Evolutionary conservation across 2,797 vertebrate species (phyloP), one percentile per base, ranked within the genome.

Genomic region (Myripristis jacobus): DNA sequence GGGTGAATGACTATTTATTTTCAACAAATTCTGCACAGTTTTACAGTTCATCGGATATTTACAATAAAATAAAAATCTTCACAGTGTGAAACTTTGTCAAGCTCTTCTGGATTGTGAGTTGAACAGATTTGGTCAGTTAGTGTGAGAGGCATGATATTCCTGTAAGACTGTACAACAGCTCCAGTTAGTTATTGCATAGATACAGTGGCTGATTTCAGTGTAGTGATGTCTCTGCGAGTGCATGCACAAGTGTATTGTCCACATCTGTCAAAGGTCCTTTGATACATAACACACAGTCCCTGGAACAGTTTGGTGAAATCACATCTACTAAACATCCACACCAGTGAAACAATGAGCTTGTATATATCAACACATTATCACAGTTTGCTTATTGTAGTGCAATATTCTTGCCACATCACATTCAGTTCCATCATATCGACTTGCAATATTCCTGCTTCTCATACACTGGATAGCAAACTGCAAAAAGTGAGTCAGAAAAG

Each of bases 1-100:
- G 43, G n/a, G 43, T 6, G 18, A 43, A 43, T 27, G 27, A 29
- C 27, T 22, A 41, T 52, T 50, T 63, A 51, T 51, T 65, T 38
- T 25, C 21, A 38, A 64, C 6, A 53, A 53, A 25, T 18, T 52
- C 18, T 29, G 18, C 27, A 13, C 25, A 48, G 11, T 41, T 38
- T 36, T 50, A 7, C 21, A 38, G 46, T 47, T 50, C 24, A 47
- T 21, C 41, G 12, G 43, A 60, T 64, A 52, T 43, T 44, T 27
- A 19, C 21, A 29, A 38, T 50, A 48, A 12, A 69, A 59, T 51
- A 58, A 10, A 50, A 13, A 68, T 50, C 6, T 38, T 41, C 12
- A 57, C 19, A 21, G n/a, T 11, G 18, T 3, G 16, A 2, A 8
- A n/a, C 27, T 29, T 31, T 29, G 51, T 53, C 25, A 29, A 52